Evolutionary conservation across 2,113 vertebrate species (phyloP), one percentile per base, ranked within the genome.

Genomic region (Oreochromis niloticus): DNA sequence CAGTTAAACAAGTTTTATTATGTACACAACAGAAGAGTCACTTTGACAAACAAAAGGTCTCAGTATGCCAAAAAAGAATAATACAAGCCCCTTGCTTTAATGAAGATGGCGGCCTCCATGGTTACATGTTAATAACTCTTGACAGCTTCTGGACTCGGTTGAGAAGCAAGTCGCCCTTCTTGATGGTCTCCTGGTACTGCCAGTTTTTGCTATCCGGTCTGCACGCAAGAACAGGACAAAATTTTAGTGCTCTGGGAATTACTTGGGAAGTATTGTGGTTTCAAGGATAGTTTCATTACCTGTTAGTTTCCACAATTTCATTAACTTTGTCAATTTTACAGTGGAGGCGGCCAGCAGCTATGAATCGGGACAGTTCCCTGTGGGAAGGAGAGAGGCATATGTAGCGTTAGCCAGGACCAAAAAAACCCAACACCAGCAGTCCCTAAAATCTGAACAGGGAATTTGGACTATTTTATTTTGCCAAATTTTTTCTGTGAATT

Each of bases 271-370:
- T 43, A 39, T 0, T 32, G 13, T n/a, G 4, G 1, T 68, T 78
- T 75, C 8, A n/a, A 27, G n/a, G 66, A 27, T 2, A 9, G 6
- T 12, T 12, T 81, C 9, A 22, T 93, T 97, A 99, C 99, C 99
- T 99, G 96, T 99, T 99, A 6, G 99, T 99, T 96, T 99, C 98
- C 92, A 99, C 98, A 55, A 99, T 99, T 94, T 99, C 98, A 0
- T 99, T 99, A 83, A 99, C 98, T 97, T 99, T 99, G 93, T 99
- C 98, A 81, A 99, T 99, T 96, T 99, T 99, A 97, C 98, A 99
- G 94, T 99, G 99, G 75, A 99, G 97, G 82, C 98, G 96, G 7
- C 99, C 99, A 52, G 99, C 99, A 56, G 99, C 99, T 80, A 98
- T 99, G 94, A 99, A 99, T 88, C 99, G 97, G 50, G 99, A 99